Evolutionary conservation across 2,113 vertebrate species (phyloP).

Genomic region (Hippocampus zosterae): DNA sequence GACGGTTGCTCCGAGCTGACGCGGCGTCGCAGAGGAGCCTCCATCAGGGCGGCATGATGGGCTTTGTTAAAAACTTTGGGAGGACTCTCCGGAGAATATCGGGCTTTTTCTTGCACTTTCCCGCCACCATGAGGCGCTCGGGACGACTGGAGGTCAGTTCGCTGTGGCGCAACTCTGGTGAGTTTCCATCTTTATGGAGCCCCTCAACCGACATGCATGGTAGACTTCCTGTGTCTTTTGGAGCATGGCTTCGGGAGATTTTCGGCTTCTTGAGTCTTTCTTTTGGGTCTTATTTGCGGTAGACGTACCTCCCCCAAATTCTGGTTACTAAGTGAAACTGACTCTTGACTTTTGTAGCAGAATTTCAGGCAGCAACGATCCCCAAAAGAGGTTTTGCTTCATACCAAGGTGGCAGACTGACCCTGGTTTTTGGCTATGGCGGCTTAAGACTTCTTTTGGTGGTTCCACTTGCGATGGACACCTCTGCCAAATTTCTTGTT

Average conservation of each 20-base stretch:
- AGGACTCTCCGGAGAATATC: conserved; percentile 59
- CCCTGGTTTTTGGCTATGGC: not conserved
- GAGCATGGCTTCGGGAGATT: too few species aligned
- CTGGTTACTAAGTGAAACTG: too few species aligned
- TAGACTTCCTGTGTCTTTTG: too few species aligned
- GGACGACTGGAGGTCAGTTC: conserved; percentile 58
- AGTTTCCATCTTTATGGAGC: conserved; percentile 21
- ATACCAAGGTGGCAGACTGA: not conserved
- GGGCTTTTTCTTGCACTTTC: conserved; percentile 57
- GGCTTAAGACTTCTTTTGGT: not conserved
- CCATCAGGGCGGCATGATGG: conserved; percentile 46
- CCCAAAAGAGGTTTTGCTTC: too few species aligned
- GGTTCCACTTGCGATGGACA: not conserved
- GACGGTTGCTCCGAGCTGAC: not conserved
- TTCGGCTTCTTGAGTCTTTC: too few species aligned
- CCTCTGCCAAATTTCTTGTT: not conserved
- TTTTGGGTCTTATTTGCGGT: too few species aligned
- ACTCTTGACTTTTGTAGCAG: too few species aligned
- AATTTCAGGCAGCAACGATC: too few species aligned
- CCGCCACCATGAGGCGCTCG: conserved; percentile 54
- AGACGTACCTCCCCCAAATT: too few species aligned
- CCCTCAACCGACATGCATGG: too few species aligned
- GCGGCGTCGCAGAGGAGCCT: not conserved
- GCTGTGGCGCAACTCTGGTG: conserved; percentile 66
- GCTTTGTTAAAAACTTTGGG: conserved; percentile 52